Conservation (phyloP, 2,888 invertebrate species). For the Papilio protenor region DNA sequence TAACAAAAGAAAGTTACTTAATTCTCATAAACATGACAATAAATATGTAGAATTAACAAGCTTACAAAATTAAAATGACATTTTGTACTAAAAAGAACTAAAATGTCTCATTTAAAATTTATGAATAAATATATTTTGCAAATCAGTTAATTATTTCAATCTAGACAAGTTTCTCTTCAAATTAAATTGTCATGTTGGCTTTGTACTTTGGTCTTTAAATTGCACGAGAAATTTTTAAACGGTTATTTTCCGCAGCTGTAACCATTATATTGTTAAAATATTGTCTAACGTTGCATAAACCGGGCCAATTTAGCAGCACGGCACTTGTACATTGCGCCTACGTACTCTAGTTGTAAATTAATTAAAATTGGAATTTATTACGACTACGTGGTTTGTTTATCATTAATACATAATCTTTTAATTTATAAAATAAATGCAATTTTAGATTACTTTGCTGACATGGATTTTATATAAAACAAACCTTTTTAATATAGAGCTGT, state of each 20-base stretch:
- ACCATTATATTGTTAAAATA: conserved; percentile 31
- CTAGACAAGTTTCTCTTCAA: background rate
- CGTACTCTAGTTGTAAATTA: conserved; percentile 14
- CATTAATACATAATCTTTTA: background rate
- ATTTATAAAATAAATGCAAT: background rate
- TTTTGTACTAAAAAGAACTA: background rate
- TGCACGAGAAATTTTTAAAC: conserved; percentile 24
- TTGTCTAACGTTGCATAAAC: conserved; percentile 41
- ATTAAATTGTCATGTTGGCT: background rate
- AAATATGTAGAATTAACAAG: background rate
- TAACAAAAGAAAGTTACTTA: background rate
- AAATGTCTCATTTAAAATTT: background rate
- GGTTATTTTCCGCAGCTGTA: conserved; percentile 10
- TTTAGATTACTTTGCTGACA: background rate
- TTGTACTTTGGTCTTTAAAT: conserved; percentile 13
- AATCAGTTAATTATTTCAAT: background rate
- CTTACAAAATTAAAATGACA: conserved; percentile 13
- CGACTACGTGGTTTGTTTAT: background rate
- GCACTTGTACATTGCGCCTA: conserved; percentile 33
- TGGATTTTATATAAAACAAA: background rate
- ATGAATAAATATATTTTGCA: background rate
- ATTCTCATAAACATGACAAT: background rate
- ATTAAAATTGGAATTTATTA: conserved; percentile 5
- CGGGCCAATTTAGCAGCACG: conserved; percentile 34
- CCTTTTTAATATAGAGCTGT: too few relatives aligned